Evolutionary conservation across 2,113 vertebrate species (phyloP), one percentile per base, ranked within the genome.

Genomic region (Thryonomys swinderianus): DNA sequence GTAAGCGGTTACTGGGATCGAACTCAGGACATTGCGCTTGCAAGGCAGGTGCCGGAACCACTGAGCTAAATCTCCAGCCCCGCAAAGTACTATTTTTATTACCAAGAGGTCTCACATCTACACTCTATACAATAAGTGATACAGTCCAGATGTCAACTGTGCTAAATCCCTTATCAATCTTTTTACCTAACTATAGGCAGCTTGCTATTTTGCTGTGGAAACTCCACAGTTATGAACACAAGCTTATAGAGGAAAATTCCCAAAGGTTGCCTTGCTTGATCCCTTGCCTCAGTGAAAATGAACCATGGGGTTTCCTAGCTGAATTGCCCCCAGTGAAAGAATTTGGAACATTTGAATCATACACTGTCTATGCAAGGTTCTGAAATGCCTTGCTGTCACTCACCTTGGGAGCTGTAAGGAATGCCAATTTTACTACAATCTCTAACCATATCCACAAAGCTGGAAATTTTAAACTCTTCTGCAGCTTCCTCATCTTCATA

Each of bases 391-490:
- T 66, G 13, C 27, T 62, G 53, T 88, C 14, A 71, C 94, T 96
- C 90, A 99, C 99, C 99, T 98, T 99, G 99, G 69, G 99, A 99
- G 98, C 99, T 99, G 97, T 99, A 99, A 18, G 99, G 99, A 88
- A 99, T 99, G 40, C 99, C 99, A 0, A 99, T 99, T 84, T 98
- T 98, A 93, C 98, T 98, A 97, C 99, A 99, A 64, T 99, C 99
- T 97, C 99, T 98, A 93, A 99, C 99, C 99, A 99, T 99, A 85
- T 99, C 98, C 79, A 99, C 99, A 90, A 99, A 99, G 98, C 99
- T 99, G 96, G 99, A 99, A 96, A 99, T 99, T 96, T 99, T 99
- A 96, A 99, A 99, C 96, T 99, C 99, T 96, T 99, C 99, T 34
- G 99, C 99, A 51, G 98, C 99, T 97, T 99, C 99, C 90, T 99